A percentile compares a stretch with the other conserved stretches of the same genome.
These are phyloP conservation scores for Erythrolamprus reginae DNA, from an alignment of 2,113 vertebrate genomes.

Conservation along the genomic window DNA sequence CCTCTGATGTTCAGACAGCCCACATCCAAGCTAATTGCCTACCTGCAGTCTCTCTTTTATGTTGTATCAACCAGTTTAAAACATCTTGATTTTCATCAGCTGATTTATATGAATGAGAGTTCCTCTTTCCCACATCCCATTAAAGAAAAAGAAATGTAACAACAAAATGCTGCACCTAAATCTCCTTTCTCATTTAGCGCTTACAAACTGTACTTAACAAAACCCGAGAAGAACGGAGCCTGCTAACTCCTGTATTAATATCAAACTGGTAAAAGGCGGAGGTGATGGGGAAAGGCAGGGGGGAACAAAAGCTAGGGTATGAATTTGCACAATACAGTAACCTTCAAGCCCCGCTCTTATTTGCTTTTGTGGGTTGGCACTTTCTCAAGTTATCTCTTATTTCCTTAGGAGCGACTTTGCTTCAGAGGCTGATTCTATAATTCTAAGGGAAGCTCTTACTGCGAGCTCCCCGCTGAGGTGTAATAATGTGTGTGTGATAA, in stretches of 20 bases:
- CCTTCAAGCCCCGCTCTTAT: conserved; percentile 6
- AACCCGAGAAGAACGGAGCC: not conserved
- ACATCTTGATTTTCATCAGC: not conserved
- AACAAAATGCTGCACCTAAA: not conserved
- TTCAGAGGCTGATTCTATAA: conserved; percentile 20
- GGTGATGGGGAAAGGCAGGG: not conserved
- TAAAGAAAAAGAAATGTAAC: not conserved
- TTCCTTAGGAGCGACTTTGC: conserved; percentile 18
- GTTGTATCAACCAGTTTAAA: not conserved
- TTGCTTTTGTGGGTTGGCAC: conserved; percentile 15
- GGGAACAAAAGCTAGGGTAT: conserved; percentile 7
- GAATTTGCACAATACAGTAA: conserved; percentile 12
- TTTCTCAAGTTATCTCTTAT: conserved; percentile 25
- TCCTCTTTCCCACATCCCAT: not conserved
- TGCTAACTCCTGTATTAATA: not conserved
- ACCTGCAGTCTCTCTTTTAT: not conserved
- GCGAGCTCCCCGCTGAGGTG: conserved; percentile 11
- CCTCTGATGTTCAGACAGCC: not conserved
- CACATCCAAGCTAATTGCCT: not conserved
- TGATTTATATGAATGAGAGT: not conserved
- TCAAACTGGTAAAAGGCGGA: not conserved
- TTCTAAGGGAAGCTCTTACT: conserved; percentile 21
- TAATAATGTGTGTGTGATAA: conserved; percentile 26
- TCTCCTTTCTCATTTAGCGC: not conserved
- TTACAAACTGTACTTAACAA: not conserved